phyloP scores from a whole-genome alignment of 2,113 vertebrate species.

The Numenius arquata region DNA sequence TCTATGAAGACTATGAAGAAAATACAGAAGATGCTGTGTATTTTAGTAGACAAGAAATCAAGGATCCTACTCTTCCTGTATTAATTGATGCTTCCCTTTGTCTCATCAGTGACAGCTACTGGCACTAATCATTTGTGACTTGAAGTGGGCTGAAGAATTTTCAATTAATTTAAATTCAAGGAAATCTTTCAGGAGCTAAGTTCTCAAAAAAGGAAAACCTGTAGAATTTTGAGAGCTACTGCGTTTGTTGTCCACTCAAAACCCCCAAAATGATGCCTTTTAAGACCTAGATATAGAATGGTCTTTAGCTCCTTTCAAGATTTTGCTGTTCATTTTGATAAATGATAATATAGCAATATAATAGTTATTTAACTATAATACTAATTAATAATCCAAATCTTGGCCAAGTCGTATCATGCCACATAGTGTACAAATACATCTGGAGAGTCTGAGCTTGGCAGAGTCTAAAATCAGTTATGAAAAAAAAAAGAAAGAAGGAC shows the following conservation, averaged over 20 bases:
- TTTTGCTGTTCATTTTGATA: neutral
- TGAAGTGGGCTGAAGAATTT: neutral
- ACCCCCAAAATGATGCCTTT: neutral
- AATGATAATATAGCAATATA: neutral
- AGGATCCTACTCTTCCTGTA: neutral
- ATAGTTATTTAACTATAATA: neutral
- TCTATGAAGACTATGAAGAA: neutral
- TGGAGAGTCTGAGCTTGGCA: neutral
- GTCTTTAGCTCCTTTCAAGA: neutral
- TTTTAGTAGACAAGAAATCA: neutral
- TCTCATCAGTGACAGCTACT: neutral
- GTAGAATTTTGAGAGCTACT: neutral
- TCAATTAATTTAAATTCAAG: neutral
- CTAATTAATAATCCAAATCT: neutral
- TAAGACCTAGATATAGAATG: neutral
- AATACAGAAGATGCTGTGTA: neutral
- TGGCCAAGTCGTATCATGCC: neutral
- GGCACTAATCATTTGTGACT: neutral
- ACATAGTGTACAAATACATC: neutral
- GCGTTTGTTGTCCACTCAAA: neutral
- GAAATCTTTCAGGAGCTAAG: neutral
- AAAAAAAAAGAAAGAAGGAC: neutral
- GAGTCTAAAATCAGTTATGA: neutral
- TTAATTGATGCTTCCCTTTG: neutral
- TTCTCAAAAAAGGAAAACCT: neutral